Evolutionary conservation across 2,797 vertebrate genomes (phyloP).

Genomic region (Coreius guichenoti): DNA sequence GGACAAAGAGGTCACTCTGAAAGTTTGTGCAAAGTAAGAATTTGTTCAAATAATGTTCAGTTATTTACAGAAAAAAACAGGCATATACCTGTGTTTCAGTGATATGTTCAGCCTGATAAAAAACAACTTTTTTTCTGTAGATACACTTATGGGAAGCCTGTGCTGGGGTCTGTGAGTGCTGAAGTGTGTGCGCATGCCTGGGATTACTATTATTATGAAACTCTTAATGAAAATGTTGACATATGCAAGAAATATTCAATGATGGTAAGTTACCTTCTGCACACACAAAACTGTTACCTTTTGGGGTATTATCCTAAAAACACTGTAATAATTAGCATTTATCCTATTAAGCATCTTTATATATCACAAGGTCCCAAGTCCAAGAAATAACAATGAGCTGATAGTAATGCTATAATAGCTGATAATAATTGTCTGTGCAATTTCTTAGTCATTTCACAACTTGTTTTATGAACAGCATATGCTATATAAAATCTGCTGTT

Average conservation of each 20-base stretch:
- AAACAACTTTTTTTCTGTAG: slow-evolving; percentile 58
- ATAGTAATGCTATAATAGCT: neutral
- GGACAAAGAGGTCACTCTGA: slow-evolving; percentile 69
- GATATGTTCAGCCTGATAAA: neutral
- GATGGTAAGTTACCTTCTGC: slow-evolving; percentile 64
- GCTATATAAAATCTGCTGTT: neutral
- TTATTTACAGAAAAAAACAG: neutral
- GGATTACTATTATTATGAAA: neutral
- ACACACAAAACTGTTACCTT: neutral
- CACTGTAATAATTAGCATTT: neutral
- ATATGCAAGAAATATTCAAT: slow-evolving; percentile 67
- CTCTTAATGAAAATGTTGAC: fast-evolving
- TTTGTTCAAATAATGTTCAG: neutral
- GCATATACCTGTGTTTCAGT: too few species aligned
- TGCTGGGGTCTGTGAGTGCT: slow-evolving; percentile 68
- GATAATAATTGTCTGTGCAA: neutral
- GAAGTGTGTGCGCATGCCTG: slow-evolving; percentile 56
- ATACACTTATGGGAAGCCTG: slow-evolving; percentile 81
- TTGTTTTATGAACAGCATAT: neutral
- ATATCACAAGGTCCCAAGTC: neutral
- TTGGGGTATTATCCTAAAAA: neutral
- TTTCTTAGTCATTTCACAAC: neutral
- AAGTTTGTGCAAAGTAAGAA: slow-evolving; percentile 84
- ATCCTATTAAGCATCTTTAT: neutral
- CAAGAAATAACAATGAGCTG: neutral